A percentile compares a stretch with the other conserved stretches of the same genome.
These are phyloP conservation scores for Hypomecis atomaria DNA, from an alignment of 2,888 invertebrate species.

Conservation along the genomic window DNA sequence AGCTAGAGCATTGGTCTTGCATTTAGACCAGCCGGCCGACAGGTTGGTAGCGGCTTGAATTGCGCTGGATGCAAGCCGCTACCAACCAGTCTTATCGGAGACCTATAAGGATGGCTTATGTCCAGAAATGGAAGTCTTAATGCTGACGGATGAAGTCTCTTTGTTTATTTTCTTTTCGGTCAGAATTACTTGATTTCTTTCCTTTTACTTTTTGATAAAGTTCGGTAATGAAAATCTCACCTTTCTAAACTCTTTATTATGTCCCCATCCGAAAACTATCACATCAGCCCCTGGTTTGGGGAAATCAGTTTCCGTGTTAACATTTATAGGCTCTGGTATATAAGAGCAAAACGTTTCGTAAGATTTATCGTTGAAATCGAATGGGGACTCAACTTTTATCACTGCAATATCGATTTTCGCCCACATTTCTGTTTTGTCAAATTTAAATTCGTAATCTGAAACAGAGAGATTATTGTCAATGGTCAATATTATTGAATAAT, in stretches of 20 bases:
- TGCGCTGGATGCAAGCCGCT: too few relatives aligned
- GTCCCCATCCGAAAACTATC: constrained; percentile 56
- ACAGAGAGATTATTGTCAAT: neutral
- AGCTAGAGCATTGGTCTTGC: too few relatives aligned
- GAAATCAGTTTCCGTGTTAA: constrained; percentile 51
- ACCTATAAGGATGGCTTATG: too few relatives aligned
- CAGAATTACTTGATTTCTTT: too few relatives aligned
- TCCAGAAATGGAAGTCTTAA: too few relatives aligned
- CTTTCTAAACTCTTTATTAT: constrained; percentile 42
- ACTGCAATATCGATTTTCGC: constrained; percentile 59
- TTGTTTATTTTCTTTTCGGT: too few relatives aligned
- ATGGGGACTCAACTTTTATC: constrained; percentile 56
- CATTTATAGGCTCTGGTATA: constrained; percentile 44
- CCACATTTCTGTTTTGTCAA: constrained; percentile 54
- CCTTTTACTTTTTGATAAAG: too few relatives aligned
- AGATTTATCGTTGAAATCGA: constrained; percentile 37
- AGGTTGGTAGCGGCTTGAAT: too few relatives aligned
- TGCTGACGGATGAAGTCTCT: too few relatives aligned
- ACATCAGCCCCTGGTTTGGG: constrained; percentile 45
- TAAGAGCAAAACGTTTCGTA: constrained; percentile 48
- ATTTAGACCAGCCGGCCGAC: too few relatives aligned
- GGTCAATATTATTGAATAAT: too few relatives aligned
- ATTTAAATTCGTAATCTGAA: constrained; percentile 56
- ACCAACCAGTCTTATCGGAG: too few relatives aligned
- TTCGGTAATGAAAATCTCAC: constrained; percentile 43